Conservation (phyloP, 2,797 vertebrate genomes). For the Schizothorax lantsangensis region DNA sequence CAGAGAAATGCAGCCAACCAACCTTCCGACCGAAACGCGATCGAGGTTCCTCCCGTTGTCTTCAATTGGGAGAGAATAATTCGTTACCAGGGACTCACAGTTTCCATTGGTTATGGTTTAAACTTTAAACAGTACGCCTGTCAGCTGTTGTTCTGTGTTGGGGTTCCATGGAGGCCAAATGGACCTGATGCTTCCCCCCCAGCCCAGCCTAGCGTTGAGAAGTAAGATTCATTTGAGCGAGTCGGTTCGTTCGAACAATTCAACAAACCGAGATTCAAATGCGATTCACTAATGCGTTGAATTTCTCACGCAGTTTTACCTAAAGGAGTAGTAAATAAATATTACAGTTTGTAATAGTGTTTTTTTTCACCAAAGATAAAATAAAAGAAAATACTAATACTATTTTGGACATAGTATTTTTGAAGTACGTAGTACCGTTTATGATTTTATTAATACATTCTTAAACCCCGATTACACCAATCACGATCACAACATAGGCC, state of each 20-base stretch:
- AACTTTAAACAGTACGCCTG: slow-evolving; percentile 3
- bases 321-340: neutral
- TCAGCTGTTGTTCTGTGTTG: slow-evolving; percentile 8
- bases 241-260: neutral
- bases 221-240: neutral
- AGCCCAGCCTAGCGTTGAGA: neutral
- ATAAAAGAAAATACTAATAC: neutral
- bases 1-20: neutral
- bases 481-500: neutral
- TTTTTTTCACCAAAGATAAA: neutral
- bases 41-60: neutral
- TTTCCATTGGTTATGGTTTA: slow-evolving; percentile 46
- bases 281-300: neutral
- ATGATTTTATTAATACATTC: neutral
- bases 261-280: neutral
- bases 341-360: neutral
- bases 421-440: neutral
- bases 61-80: slow-evolving; percentile 5
- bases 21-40: neutral
- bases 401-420: neutral
- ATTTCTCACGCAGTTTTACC: neutral
- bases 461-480: neutral
- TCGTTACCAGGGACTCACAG: neutral
- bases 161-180: slow-evolving; percentile 28
- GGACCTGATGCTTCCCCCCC: neutral